phyloP scores from a whole-genome alignment of 53 echinoderm and acorn worm genomes.

The Antedon mediterranea region DNA sequence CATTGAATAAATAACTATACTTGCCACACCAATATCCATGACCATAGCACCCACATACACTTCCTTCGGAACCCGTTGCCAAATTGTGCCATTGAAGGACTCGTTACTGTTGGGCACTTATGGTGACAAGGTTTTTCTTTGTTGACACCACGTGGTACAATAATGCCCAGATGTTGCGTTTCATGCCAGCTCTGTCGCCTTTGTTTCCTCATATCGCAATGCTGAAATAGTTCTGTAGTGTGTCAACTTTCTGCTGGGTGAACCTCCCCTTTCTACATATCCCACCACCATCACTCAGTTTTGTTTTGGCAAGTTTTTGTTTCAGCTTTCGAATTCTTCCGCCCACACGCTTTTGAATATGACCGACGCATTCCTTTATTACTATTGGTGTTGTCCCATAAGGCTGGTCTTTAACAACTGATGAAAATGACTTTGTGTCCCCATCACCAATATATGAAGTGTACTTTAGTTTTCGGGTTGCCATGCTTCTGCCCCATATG shows the following conservation, averaged over 20 bases:
- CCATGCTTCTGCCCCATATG: too few species aligned
- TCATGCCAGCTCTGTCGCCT: background rate
- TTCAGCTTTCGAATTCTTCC: slow-evolving; percentile 7
- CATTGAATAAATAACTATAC: too few species aligned
- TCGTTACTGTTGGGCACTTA: too few species aligned
- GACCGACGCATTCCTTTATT: slow-evolving; percentile 17
- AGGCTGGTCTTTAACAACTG: too few species aligned
- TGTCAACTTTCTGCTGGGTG: slow-evolving; percentile 13
- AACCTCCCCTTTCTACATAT: slow-evolving; percentile 21
- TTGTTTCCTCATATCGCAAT: background rate
- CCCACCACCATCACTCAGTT: slow-evolving; percentile 20
- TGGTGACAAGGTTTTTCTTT: background rate
- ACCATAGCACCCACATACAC: too few species aligned
- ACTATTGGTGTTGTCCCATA: too few species aligned
- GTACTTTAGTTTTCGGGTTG: too few species aligned
- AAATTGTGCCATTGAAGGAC: too few species aligned
- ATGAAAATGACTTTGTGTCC: too few species aligned
- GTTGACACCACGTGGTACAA: background rate
- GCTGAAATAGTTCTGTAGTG: slow-evolving; percentile 9
- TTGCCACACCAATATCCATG: too few species aligned
- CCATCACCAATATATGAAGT: too few species aligned
- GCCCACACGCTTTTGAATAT: slow-evolving; percentile 20
- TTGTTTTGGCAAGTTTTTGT: background rate
- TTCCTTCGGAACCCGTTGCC: too few species aligned
- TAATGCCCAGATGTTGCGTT: background rate